Evolutionary conservation across 1,140 invertebrate species (phyloP), one percentile per base, ranked within the genome.

Genomic region (Dreissena rostriformis): DNA sequence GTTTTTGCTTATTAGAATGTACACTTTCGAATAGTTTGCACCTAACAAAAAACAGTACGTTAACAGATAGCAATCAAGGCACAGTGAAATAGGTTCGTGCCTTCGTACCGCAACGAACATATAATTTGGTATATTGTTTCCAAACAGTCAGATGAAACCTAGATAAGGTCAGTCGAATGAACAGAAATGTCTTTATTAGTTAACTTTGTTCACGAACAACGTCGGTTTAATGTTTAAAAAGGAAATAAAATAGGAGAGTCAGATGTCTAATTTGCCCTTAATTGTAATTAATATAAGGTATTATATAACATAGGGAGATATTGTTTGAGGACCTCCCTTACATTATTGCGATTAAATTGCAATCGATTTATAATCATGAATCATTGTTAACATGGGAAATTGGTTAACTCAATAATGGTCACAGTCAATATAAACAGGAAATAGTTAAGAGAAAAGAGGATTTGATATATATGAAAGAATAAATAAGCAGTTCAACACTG

Each of bases 61-160:
- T 51, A 12, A 10, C 28, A 51, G 75, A 77, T 77, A 77, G 28
- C 49, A 26, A 77, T 77, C 75, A 77, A 49, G 66, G 26, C 29
- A 52, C 52, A 66, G 52, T 77, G 61, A 67, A 77, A 77, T 14
- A 53, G 52, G 67, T 17, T 53, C 61, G 49, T 52, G 66, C 49
- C 75, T 65, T 53, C 29, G 24, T 67, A 67, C 26, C 75, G 53
- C 26, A 39, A 67, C 24, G 29, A 76, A 65, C 49, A 52, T 57
- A 77, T 77, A 66, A 77, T 52, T 66, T 24, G 52, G n/a, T 61
- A 77, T 77, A 77, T 77, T 77, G 75, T 77, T 77, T 77, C 75
- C 26, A 11, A 17, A 67, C 26, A 65, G 75, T 66, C 66, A 77
- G 75, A 77, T 77, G 57, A 77, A 66, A 28, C 63, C 28, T 67